Conservation (phyloP, 2,888 invertebrate genomes). For the Pristionchus entomophagus region DNA sequence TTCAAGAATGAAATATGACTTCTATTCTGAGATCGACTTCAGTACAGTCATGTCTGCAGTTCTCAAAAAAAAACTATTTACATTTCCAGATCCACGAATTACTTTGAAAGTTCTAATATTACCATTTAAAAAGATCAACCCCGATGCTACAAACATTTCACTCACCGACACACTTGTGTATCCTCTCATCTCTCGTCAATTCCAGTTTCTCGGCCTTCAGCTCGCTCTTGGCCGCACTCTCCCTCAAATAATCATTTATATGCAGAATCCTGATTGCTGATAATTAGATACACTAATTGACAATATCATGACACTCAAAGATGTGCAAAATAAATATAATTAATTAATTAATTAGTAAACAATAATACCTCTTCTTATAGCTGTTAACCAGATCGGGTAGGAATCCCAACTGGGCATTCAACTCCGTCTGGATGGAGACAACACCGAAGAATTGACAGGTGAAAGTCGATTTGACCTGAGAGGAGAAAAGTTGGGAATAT, state of each 20-base stretch:
- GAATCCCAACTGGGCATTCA: conserved; percentile 94
- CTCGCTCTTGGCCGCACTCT: conserved; percentile 17
- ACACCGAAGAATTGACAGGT: conserved; percentile 99
- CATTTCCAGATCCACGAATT: too few species aligned
- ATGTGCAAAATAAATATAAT: too few species aligned
- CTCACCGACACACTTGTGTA: conserved; percentile 49
- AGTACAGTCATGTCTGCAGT: too few species aligned
- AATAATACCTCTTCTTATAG: conserved; percentile 82
- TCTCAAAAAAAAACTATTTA: too few species aligned
- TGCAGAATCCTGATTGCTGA: too few species aligned
- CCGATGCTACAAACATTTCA: neutral
- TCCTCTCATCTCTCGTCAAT: neutral
- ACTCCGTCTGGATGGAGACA: conserved; percentile 84
- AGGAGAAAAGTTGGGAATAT: neutral
- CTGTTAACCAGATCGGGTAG: conserved; percentile 95
- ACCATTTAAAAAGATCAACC: too few species aligned
- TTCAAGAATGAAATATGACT: neutral
- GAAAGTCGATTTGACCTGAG: conserved; percentile 90
- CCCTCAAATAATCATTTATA: too few species aligned
- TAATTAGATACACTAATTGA: too few species aligned
- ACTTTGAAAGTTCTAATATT: neutral
- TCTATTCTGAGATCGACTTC: neutral
- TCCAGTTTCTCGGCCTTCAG: neutral
- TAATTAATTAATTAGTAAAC: too few species aligned
- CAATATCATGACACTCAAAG: too few species aligned